Base-by-base conservation (phyloP, 1,140 invertebrate species). In the Andrena cerasifolii region DNA sequence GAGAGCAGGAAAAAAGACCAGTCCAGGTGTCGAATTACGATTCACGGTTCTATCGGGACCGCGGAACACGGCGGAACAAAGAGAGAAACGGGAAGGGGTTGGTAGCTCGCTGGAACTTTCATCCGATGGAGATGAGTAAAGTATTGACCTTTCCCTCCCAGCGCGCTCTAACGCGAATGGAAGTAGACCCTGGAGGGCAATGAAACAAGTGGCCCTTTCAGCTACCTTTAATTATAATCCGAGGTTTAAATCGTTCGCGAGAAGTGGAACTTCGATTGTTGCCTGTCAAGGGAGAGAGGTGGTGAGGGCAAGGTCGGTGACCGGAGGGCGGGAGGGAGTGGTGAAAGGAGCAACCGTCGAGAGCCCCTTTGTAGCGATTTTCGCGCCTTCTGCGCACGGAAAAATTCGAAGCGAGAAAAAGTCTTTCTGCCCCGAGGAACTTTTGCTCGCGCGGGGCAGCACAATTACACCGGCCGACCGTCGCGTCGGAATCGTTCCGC, bases 181-280 rank as follows among this genome's bases (percentile, higher is more conserved):
- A 70, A 61, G 66, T 51, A 24, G 45, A 51, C 21, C 54, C 66
- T 6, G 8, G 53, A 16, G 47, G 24, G 3, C 28, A 53, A 75
- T 53, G 49, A 51, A 67, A 75, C 77, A 31, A 79, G 71, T 75
- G 45, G 51, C 53, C 53, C 43, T 79, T 70, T 79, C 53, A 58
- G 24, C 31, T 36, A 59, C 77, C 56, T 75, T 58, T 79, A 75
- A 75, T 79, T 75, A 79, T 75, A 74, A 79, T 66, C 51, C 51
- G 6, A 47, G 53, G 24, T 51, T 79, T 67, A 61, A 79, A 73
- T 65, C 56, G 51, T 33, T 63, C 71, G 59, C 62, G 62, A 63
- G 51, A 63, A 78, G 40, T 75, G 51, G 70, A 74, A 51, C 43
- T 65, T 79, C 77, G 61, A 79, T 79, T 67, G 77, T 79, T 54